Evolutionary conservation across 1,140 invertebrate genomes (phyloP), one percentile per base, ranked within the genome.

Genomic region (Zaprionus taronus): DNA sequence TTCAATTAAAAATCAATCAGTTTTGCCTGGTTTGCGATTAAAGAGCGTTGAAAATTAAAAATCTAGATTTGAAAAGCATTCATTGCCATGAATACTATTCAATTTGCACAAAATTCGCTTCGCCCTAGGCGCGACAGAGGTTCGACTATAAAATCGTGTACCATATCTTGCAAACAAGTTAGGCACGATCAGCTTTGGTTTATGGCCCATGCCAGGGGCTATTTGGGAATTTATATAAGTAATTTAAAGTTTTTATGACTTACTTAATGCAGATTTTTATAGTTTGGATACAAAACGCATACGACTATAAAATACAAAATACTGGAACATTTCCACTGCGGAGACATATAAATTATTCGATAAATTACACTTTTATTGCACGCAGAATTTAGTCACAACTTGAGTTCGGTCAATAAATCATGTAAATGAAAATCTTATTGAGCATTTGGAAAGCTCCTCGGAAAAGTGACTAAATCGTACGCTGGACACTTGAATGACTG

Each of bases 311-410:
- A 26, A 22, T 44, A 9, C 2, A 22, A 44, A 20, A 26, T 14
- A 38, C 15, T 11, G 22, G 41, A 61, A 34, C 31, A 53, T 61
- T 22, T 22, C 9, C 31, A 55, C 28, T 26, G 20, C 22, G 5
- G 9, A 17, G 47, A 51, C 47, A 4, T 6, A 34, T 44, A 31
- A 61, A 36, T 57, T 62, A 36, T 9, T 28, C 55, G 14, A 61
- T 75, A 71, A 80, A 75, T 80, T 58, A 70, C 60, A 17, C 41
- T 69, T 78, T 74, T 49, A 79, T 64, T 24, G 51, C 61, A 51
- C 44, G 17, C 28, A 22, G 28, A 63, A 63, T 49, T 34, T 38
- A 24, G 28, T 22, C 44, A 53, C n/a, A 53, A 36, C 12, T 38
- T 17, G 26, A 22, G 11, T 20, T 26, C 15, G 44, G 14, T 38